Percentiles rank a stretch among this genome's conserved stretches.
Conservation (phyloP, 1,140 invertebrate species). For the Nylanderia fulva region DNA sequence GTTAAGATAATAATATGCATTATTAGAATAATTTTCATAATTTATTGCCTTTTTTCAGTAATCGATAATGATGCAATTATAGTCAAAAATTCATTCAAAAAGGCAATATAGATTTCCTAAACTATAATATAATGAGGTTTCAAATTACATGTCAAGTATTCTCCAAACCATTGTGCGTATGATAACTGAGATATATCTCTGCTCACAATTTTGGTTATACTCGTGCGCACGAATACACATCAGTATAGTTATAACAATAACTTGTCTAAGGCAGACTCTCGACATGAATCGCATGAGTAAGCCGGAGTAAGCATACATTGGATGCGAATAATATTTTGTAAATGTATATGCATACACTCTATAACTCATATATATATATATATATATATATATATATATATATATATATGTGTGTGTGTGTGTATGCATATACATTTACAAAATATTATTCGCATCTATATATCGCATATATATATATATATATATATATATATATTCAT, state of each 20-base stretch:
- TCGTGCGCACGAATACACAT: background rate
- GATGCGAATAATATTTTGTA: conserved; percentile 26
- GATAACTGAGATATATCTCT: conserved; percentile 8
- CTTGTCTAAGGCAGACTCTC: background rate
- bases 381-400: too few relatives aligned
- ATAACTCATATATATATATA: too few relatives aligned
- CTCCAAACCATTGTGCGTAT: background rate
- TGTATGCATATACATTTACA: background rate
- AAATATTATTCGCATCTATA: conserved; percentile 25
- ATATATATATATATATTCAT: too few relatives aligned
- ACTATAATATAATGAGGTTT: background rate
- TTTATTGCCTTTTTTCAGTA: background rate
- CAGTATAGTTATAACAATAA: background rate
- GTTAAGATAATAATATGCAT: background rate
- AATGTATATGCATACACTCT: too few relatives aligned
- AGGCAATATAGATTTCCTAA: background rate
- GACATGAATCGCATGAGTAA: conserved; percentile 15
- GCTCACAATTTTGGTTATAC: background rate
- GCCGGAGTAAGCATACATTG: conserved; percentile 18
- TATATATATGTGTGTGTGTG: too few relatives aligned
- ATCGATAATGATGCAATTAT: background rate
- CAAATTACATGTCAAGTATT: background rate
- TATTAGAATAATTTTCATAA: background rate
- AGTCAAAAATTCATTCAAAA: background rate
- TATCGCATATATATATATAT: background rate